These are phyloP conservation scores for Leptura quadrifasciata DNA, from an alignment of 2,888 invertebrate genomes.

Conservation along the genomic window DNA sequence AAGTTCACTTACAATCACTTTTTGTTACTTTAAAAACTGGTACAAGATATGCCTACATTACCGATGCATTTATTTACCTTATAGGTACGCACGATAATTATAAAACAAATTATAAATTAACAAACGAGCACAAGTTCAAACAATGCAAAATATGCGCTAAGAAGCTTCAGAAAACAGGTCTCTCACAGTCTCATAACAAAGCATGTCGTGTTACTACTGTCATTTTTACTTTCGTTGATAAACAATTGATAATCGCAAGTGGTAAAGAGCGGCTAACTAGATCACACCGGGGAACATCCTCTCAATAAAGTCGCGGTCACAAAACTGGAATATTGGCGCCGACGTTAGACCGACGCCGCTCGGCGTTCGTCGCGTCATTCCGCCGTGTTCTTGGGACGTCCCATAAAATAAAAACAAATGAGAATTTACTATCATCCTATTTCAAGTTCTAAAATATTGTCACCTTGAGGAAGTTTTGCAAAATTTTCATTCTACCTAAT, in stretches of 20 bases:
- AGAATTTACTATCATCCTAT: slow-evolving; percentile 25
- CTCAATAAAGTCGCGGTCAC: slow-evolving; percentile 61
- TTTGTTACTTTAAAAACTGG: slow-evolving; percentile 5
- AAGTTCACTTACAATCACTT: slow-evolving; percentile 41
- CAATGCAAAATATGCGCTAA: neutral
- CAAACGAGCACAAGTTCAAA: slow-evolving; percentile 15
- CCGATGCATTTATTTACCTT: neutral
- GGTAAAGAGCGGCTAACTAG: slow-evolving; percentile 42
- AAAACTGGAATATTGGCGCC: slow-evolving; percentile 67
- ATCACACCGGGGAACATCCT: slow-evolving; percentile 56
- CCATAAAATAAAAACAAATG: slow-evolving; percentile 53
- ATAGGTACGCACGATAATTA: neutral
- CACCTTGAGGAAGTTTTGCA: neutral
- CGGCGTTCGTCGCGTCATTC: slow-evolving; percentile 61
- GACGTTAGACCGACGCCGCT: slow-evolving; percentile 64
- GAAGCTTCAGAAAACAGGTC: neutral
- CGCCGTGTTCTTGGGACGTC: slow-evolving; percentile 53
- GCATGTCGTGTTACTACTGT: slow-evolving; percentile 3
- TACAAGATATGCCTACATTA: neutral
- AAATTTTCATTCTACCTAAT: neutral
- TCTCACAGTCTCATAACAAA: slow-evolving; percentile 21
- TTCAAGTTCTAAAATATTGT: slow-evolving; percentile 23
- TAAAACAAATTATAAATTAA: slow-evolving; percentile 26
- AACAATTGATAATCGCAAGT: slow-evolving; percentile 43
- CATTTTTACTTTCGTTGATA: slow-evolving; percentile 35